phyloP scores from a whole-genome alignment of 1,140 invertebrate genomes.

The Adelges cooleyi region DNA sequence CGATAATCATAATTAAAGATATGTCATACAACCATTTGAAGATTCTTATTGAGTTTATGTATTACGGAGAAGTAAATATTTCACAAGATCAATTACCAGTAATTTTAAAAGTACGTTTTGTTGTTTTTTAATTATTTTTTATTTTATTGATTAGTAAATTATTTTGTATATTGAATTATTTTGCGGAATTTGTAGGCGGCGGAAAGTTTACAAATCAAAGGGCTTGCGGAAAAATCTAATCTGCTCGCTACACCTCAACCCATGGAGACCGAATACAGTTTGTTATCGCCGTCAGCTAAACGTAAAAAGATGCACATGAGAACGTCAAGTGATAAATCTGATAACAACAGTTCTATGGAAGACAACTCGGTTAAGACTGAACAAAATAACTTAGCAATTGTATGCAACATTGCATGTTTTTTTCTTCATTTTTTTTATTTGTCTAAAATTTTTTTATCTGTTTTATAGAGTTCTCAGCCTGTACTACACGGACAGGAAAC shows the following conservation, averaged over 20 bases:
- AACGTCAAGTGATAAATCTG: conserved; percentile 24
- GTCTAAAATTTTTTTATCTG: neutral
- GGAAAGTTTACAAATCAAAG: conserved; percentile 75
- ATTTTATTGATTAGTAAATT: neutral
- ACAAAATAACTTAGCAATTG: conserved; percentile 14
- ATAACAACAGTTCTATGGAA: conserved; percentile 21
- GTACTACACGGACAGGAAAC: conserved; percentile 6
- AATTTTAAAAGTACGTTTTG: conserved; percentile 53
- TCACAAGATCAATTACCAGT: conserved; percentile 74
- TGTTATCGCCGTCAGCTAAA: conserved; percentile 12
- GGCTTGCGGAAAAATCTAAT: conserved; percentile 65
- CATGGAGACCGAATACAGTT: conserved; percentile 6
- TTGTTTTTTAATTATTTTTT: neutral
- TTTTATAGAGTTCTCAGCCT: conserved; percentile 17
- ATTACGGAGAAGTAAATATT: conserved; percentile 82
- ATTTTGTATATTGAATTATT: conserved; percentile 25
- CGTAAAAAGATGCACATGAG: conserved; percentile 26
- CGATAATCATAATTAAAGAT: conserved; percentile 81
- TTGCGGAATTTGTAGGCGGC: conserved; percentile 50
- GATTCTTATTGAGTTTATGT: conserved; percentile 85
- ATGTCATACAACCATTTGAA: conserved; percentile 73
- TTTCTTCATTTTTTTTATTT: too few relatives aligned
- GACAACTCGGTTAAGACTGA: conserved; percentile 10
- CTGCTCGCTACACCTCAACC: conserved; percentile 9
- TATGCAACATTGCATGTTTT: neutral